Evolutionary conservation across 1,140 invertebrate genomes (phyloP), one percentile per base, ranked within the genome.

Genomic region (Archivesica marissinica): DNA sequence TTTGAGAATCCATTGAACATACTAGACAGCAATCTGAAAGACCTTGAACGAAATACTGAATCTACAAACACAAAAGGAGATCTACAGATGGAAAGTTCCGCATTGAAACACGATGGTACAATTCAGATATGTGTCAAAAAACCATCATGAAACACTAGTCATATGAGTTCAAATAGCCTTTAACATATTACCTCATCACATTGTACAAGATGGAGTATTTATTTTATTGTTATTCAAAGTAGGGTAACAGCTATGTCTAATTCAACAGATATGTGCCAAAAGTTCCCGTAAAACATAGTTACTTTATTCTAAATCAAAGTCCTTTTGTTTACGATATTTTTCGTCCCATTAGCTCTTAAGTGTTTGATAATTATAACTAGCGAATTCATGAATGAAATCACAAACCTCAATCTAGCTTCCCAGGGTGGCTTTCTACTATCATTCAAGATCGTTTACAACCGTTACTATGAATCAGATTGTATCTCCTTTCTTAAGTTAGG

Each of bases 321-420:
- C 25, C 68, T 50, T 52, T 72, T 72, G 68, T 72, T 44, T 72
- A 30, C 68, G 39, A 23, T 30, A 72, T 72, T 72, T 72, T 72
- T 44, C 41, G 50, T 44, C 44, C 68, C 39, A 33, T 72, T 72
- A 47, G 25, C 44, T 72, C 41, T 33, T 3, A 72, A 44, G 15
- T 52, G 68, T 44, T 72, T 64, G 7, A 35, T 64, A 64, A 64
- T 64, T 64, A 64, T 20, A 4, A 64, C 68, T 47, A 72, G 44
- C n/a, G 35, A 33, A 47, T 72, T 72, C 39, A 47, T 72, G 41
- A 72, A 72, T 72, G 68, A 72, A 72, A 72, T 72, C 68, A 25
- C 41, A 30, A 72, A 72, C 68, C 68, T 25, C 68, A 72, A 72
- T 72, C 68, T 47, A 13, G 50, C 33, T 72, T 72, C 68, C 68